Base-by-base conservation (phyloP, 2,888 invertebrate species). In the Campopleginae sp. region DNA sequence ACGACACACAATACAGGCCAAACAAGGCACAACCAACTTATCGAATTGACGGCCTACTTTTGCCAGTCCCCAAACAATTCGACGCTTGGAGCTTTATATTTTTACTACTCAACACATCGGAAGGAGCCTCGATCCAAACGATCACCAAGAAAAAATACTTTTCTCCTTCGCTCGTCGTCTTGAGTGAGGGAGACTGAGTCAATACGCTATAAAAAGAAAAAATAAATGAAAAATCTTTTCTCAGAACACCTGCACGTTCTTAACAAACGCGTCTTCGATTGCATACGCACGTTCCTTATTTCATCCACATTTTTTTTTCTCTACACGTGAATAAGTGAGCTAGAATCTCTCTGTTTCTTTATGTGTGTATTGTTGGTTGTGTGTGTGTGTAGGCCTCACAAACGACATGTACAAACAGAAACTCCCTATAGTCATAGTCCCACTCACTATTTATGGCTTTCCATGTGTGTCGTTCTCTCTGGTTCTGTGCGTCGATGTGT, bases 231-330 rank as follows among this genome's bases (percentile, higher is more conserved):
- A 66, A 63, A 79, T 77, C 82, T 84, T 76, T 82, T 80, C 80
- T 82, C 63, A 38, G 76, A 84, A 80, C 85, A 82, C 84, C 82
- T 85, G 84, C 84, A 70, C 68, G 58, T 75, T 85, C 70, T 75
- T 48, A 14, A 77, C 42, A 78, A 71, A n/a, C n/a, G n/a, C 44
- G 48, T 78, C 77, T 84, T 84, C 71, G 71, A 76, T 71, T 76
- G 71, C 38, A 75, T 38, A 65, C 75, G n/a, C n/a, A 46, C 46
- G 19, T 31, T 44, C 31, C 23, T 61, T 72, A 66, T 71, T 58
- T 46, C 27, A 68, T 44, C 42, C 38, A 27, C 54, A 44, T 31
- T 31, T 44, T 38, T 33, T 66, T 76, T 75, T 38, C 31, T 54
- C 42, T 61, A 51, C 71, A 33, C 46, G 42, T 7, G 19, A 68